Base-by-base conservation (phyloP, 2,113 vertebrate genomes). In the Lepus timidus region DNA sequence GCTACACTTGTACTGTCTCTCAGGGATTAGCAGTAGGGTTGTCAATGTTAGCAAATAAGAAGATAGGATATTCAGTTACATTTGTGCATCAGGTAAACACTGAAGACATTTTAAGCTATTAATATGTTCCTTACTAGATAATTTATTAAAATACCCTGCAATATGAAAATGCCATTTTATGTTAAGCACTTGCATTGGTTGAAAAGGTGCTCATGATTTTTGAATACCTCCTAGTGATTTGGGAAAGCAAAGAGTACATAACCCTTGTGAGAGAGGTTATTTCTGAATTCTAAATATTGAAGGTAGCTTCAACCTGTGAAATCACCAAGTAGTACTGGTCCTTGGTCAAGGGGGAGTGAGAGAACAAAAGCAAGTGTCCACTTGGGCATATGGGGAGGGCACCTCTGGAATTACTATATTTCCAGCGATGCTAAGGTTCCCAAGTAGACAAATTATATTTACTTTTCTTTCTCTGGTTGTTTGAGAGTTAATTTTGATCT, bases 131-230 rank as follows among this genome's bases (percentile, higher is more conserved):
- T 55, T 68, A 73, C n/a, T 79, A 73, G 29, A 22, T 75, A 31
- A 58, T 33, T 51, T 93, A 58, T 81, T 95, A 78, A 95, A 94
- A 93, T 88, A 88, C 61, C 14, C 61, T 68, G 29, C 84, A 93
- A 79, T 93, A 91, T 76, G 25, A 44, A 95, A 91, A 86, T 93
- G 1, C 17, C 68, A 29, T 67, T 36, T 85, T 83, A 70, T 85
- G 44, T 70, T 62, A 92, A 65, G n/a, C 19, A 64, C 55, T 74
- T 85, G 44, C 17, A 27, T 90, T 88, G 39, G 83, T 95, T 93
- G 8, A 86, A 85, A 93, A 86, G 33, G 19, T 79, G 36, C 31
- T 91, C 25, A 87, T 94, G 55, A 74, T n/a, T 55, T 94, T 49
- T 78, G 33, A 33, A 17, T 94, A 5, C 33, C 64, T 44, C 13